phyloP scores from a whole-genome alignment of 2,113 vertebrate species.

The Lepus timidus region DNA sequence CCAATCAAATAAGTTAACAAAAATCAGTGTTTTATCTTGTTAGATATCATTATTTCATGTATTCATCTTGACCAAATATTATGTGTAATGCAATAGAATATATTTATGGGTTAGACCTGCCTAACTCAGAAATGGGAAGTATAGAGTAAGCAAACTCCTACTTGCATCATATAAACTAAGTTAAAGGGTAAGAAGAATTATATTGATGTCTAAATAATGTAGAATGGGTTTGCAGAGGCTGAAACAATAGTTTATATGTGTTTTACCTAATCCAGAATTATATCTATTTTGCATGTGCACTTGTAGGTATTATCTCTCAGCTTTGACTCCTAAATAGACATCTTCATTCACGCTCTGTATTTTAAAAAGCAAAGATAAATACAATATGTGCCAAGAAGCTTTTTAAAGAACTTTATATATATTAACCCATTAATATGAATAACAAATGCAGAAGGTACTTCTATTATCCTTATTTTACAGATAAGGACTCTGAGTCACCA shows the following conservation, averaged over 20 bases:
- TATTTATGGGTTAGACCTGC: background rate
- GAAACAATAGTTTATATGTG: background rate
- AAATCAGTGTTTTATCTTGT: background rate
- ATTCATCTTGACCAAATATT: background rate
- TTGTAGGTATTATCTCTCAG: background rate
- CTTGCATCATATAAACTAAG: background rate
- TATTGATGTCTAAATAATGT: background rate
- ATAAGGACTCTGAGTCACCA: background rate
- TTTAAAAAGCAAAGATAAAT: background rate
- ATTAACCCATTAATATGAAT: background rate
- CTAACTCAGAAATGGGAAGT: background rate
- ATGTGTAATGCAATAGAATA: background rate
- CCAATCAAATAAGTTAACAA: background rate
- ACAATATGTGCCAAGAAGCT: background rate
- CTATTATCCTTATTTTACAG: background rate
- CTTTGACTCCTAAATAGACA: background rate
- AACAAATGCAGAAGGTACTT: background rate
- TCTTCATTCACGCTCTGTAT: background rate
- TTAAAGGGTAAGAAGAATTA: background rate
- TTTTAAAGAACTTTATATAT: background rate
- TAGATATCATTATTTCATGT: background rate
- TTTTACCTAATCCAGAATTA: background rate
- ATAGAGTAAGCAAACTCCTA: background rate
- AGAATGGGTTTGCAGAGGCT: background rate
- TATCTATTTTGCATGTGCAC: background rate